Base-by-base conservation (phyloP, 2,797 vertebrate species). In the Myripristis jacobus region DNA sequence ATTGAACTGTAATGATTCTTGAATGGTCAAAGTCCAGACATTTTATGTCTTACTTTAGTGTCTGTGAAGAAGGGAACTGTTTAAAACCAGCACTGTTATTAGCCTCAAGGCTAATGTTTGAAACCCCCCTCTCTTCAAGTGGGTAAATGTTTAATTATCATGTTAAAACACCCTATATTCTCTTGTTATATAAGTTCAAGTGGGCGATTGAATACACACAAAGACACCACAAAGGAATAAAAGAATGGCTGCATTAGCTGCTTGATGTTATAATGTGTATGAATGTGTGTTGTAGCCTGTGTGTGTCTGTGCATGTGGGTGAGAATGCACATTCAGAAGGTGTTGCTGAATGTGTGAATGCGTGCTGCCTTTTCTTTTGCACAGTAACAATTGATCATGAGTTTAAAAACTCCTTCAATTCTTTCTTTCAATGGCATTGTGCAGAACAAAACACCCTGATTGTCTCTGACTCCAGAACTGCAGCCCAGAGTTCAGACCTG, bases 331-430 rank as follows among this genome's bases (percentile, higher is more conserved):
- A 61, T 44, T 68, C 1, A 7, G 36, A 47, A 75, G 78, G 71
- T 80, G 82, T 67, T 48, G 66, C 50, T 58, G 16, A 51, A 51
- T 41, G 82, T 86, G 84, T 88, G 81, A 88, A 79, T 80, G 59
- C 68, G 61, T 66, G 73, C 55, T 63, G 46, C 60, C 67, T 75
- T 72, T 46, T 77, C 15, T 69, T 41, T 43, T 60, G 29, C 47
- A 34, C 31, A 62, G 63, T 51, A 64, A 76, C 51, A 83, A 84
- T 61, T 61, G 62, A 82, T 83, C 11, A 34, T 47, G 50, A 19
- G 1, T 63, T 77, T 22, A 59, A 66, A 36, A 65, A 58, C 24
- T 4, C 13, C 41, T 29, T 29, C 6, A 29, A 29, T 3, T 3
- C 3, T 29, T 29, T n/a, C 50, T 70, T 31, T 66, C 24, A 68